Percentiles rank a stretch among this genome's conserved stretches.
Evolutionary conservation across 2,797 vertebrate species (phyloP).

Genomic region (Protonibea diacanthus): DNA sequence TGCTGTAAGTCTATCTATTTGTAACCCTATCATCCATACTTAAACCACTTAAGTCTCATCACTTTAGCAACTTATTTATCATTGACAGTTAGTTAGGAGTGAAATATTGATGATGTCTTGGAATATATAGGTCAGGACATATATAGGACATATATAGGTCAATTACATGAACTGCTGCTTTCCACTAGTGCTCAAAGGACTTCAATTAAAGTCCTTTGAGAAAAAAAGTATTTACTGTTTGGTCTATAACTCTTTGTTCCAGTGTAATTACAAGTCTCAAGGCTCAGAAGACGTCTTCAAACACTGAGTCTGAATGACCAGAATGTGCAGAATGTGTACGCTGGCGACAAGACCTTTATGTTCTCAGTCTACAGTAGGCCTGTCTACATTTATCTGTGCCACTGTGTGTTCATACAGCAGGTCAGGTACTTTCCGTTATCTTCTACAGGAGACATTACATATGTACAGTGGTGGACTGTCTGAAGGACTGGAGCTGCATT

Average conservation of each 20-base stretch:
- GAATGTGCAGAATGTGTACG: slow-evolving; percentile 70
- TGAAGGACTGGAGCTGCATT: background rate
- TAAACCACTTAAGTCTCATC: background rate
- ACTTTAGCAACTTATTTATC: background rate
- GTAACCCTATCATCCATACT: background rate
- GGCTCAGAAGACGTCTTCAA: slow-evolving; percentile 47
- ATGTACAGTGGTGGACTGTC: background rate
- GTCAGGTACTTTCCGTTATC: slow-evolving; percentile 3
- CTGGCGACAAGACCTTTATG: slow-evolving; percentile 22
- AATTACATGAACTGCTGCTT: background rate
- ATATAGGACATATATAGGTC: background rate
- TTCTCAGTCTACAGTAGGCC: background rate
- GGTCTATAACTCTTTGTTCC: slow-evolving; percentile 38
- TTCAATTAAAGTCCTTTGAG: too few relatives aligned
- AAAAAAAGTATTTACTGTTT: slow-evolving; percentile 18
- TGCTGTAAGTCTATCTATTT: too few relatives aligned
- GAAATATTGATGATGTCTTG: slow-evolving; percentile 23
- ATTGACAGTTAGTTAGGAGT: background rate
- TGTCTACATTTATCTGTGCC: slow-evolving; percentile 9
- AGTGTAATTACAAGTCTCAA: slow-evolving; percentile 56
- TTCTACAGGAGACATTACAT: slow-evolving; percentile 25
- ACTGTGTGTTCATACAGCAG: slow-evolving; percentile 6
- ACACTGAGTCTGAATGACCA: slow-evolving; percentile 36
- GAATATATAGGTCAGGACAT: background rate
- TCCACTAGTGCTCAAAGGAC: background rate